Percentiles rank a stretch among this genome's conserved stretches.
These are phyloP conservation scores for Trichomalopsis sarcophagae DNA, from an alignment of 1,140 invertebrate species.

Conservation along the genomic window DNA sequence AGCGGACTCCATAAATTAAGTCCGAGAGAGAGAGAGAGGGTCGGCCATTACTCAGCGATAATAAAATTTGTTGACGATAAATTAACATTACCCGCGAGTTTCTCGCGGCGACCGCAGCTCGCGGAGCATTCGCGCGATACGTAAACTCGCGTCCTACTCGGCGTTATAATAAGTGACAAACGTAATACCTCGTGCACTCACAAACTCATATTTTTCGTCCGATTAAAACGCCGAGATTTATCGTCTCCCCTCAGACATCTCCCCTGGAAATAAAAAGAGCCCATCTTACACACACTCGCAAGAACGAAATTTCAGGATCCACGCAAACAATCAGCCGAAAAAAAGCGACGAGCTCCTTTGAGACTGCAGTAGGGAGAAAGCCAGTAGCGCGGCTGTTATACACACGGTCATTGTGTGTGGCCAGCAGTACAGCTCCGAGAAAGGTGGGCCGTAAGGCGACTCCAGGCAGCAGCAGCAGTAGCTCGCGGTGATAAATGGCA, in stretches of 20 bases:
- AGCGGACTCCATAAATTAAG: background rate
- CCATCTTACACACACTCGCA: background rate
- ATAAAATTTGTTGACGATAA: slow-evolving; percentile 27
- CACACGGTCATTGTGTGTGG: slow-evolving; percentile 17
- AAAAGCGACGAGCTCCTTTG: background rate
- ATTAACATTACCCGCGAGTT: slow-evolving; percentile 5
- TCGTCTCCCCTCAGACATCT: background rate
- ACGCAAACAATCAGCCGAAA: background rate
- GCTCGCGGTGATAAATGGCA: slow-evolving; percentile 61
- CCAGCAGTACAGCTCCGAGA: background rate
- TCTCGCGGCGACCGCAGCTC: background rate
- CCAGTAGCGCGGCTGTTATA: background rate
- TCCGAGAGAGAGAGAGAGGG: too few species aligned
- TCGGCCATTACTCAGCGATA: background rate
- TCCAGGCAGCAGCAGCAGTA: background rate
- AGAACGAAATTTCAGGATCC: slow-evolving; percentile 5
- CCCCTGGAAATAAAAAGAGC: background rate
- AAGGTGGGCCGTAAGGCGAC: slow-evolving; percentile 16
- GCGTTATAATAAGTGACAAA: slow-evolving; percentile 39
- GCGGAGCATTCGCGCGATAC: background rate
- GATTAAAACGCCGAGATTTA: slow-evolving; percentile 35
- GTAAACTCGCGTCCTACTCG: background rate
- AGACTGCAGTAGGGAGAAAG: background rate
- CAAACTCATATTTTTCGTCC: slow-evolving; percentile 10
- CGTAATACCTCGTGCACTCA: slow-evolving; percentile 3